These are phyloP conservation scores for Eupithecia subfuscata DNA, from an alignment of 2,888 invertebrate species.

Conservation along the genomic window DNA sequence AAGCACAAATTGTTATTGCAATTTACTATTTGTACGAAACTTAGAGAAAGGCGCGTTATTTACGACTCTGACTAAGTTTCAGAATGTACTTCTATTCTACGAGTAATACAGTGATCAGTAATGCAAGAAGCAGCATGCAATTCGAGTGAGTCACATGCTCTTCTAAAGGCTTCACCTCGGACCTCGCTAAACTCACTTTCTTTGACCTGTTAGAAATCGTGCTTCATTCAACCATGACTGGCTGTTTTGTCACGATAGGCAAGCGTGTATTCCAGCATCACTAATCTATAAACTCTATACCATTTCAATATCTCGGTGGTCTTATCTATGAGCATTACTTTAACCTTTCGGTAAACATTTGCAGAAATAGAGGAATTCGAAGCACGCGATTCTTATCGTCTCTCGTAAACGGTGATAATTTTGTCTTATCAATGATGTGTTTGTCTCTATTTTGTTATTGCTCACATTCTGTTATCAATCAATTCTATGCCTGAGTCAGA, in stretches of 20 bases:
- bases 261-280: conserved; percentile 26
- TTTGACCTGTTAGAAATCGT: conserved; percentile 72
- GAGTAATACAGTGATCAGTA: conserved; percentile 18
- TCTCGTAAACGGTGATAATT: conserved; percentile 46
- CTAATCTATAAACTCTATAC: conserved; percentile 7
- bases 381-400: conserved; percentile 55
- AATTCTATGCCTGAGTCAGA: conserved; percentile 16
- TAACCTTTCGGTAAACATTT: not conserved
- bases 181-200: conserved; percentile 60
- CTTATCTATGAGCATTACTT: conserved; percentile 13
- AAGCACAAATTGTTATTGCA: conserved; percentile 62
- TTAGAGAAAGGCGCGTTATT: conserved; percentile 61
- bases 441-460: conserved; percentile 49
- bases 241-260: conserved; percentile 52
- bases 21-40: conserved; percentile 56
- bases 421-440: conserved; percentile 55
- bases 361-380: conserved; percentile 45
- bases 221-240: conserved; percentile 57
- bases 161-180: conserved; percentile 56
- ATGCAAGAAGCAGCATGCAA: conserved; percentile 54
- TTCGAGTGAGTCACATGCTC: conserved; percentile 56
- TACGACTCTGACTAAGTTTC: conserved; percentile 11
- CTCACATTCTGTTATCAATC: conserved; percentile 26
- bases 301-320: conserved; percentile 8
- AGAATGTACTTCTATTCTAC: conserved; percentile 1